phyloP scores from a whole-genome alignment of 2,888 invertebrate genomes.

The Carterocephalus palaemon region DNA sequence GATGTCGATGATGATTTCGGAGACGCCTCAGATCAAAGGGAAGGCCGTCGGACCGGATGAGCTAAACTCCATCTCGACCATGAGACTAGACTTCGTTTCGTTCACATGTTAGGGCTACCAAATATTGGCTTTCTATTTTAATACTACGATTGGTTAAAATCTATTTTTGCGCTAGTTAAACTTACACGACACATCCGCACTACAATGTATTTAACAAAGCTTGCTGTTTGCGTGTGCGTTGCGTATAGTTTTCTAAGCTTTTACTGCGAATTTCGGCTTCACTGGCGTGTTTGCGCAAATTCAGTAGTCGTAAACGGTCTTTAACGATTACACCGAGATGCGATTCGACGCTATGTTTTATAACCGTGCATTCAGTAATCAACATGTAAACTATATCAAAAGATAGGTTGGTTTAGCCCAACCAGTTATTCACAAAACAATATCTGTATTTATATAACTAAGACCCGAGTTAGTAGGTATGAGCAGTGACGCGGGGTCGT shows the following conservation, averaged over 20 bases:
- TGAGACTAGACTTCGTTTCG: slow-evolving; percentile 48
- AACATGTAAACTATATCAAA: slow-evolving; percentile 24
- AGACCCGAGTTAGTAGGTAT: slow-evolving; percentile 4
- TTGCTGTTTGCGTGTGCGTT: slow-evolving; percentile 37
- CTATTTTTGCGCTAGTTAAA: slow-evolving; percentile 60
- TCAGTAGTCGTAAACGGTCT: slow-evolving; percentile 49
- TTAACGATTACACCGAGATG: slow-evolving; percentile 39
- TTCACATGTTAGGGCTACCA: slow-evolving; percentile 60
- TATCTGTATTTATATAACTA: slow-evolving; percentile 8
- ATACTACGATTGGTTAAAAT: slow-evolving; percentile 55
- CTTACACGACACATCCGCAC: slow-evolving; percentile 58
- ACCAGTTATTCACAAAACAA: slow-evolving; percentile 4
- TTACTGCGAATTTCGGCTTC: slow-evolving; percentile 39
- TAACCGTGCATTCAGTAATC: slow-evolving; percentile 22
- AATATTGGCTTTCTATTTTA: no score
- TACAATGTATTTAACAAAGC: slow-evolving; percentile 58
- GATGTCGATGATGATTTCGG: slow-evolving; percentile 34
- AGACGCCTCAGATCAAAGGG: slow-evolving; percentile 58
- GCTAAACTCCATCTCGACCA: slow-evolving; percentile 48
- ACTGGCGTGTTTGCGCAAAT: slow-evolving; percentile 43
- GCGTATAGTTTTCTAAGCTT: slow-evolving; percentile 41
- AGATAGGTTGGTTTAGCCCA: slow-evolving; percentile 6
- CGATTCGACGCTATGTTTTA: slow-evolving; percentile 24
- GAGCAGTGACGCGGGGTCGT: slow-evolving; percentile 13
- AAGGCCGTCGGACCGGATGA: slow-evolving; percentile 49